Evolutionary conservation across 2,888 invertebrate genomes (phyloP).

Genomic region (Protophormia terraenovae): DNA sequence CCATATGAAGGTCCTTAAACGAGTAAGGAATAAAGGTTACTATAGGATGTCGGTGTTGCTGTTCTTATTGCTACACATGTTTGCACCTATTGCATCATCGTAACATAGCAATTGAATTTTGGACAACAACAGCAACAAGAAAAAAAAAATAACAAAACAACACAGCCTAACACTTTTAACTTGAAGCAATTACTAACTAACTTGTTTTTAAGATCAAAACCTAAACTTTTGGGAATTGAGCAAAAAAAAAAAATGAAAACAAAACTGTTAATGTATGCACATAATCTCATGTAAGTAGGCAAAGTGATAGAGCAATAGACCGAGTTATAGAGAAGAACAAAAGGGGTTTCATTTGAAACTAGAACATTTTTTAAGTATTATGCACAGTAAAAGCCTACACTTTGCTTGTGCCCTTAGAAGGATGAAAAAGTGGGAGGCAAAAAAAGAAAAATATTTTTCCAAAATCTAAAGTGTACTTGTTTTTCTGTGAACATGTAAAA

Average conservation of each 20-base stretch:
- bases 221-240: slow-evolving; percentile 16
- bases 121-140: neutral
- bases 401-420: neutral
- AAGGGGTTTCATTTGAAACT: neutral
- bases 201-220: slow-evolving; percentile 62
- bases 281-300: slow-evolving; percentile 42
- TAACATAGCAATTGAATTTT: slow-evolving; percentile 25
- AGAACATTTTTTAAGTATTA: neutral
- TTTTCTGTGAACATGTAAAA: slow-evolving; percentile 69
- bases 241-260: slow-evolving; percentile 8
- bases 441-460: neutral
- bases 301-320: slow-evolving; percentile 14
- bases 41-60: slow-evolving; percentile 29
- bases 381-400: neutral
- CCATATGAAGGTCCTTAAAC: slow-evolving; percentile 8
- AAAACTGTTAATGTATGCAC: slow-evolving; percentile 62
- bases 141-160: neutral
- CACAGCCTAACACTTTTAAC: slow-evolving; percentile 48
- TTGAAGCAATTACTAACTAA: slow-evolving; percentile 57
- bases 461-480: slow-evolving; percentile 27
- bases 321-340: neutral
- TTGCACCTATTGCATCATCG: slow-evolving; percentile 20
- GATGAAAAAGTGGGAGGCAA: neutral
- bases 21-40: slow-evolving; percentile 25
- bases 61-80: slow-evolving; percentile 19